A percentile compares a stretch with the other conserved stretches of the same genome.
phyloP scores from a whole-genome alignment of 1,140 invertebrate species.

The Elymnias hypermnestra region DNA sequence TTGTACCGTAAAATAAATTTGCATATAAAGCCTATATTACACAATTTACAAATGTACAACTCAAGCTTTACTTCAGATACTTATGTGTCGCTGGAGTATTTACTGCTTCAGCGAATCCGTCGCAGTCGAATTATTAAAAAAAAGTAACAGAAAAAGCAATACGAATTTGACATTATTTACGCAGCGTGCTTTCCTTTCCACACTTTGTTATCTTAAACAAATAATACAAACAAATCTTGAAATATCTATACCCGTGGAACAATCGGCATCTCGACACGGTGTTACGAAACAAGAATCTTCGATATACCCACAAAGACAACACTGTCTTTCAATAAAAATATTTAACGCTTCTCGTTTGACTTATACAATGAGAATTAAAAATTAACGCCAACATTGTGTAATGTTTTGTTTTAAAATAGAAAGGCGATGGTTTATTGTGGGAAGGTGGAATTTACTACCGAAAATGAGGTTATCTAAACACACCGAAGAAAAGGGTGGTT shows the following conservation, averaged over 20 bases:
- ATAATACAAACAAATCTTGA: background rate
- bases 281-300: constrained; percentile 10
- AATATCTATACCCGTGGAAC: constrained; percentile 3
- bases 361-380: constrained; percentile 30
- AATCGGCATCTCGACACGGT: constrained; percentile 10
- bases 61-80: no score
- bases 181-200: background rate
- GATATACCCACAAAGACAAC: constrained; percentile 5
- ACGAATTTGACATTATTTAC: background rate
- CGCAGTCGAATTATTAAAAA: no score
- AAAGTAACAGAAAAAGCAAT: no score
- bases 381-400: constrained; percentile 34
- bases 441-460: constrained; percentile 28
- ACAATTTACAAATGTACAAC: no score
- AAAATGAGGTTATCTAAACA: constrained; percentile 31
- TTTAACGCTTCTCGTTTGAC: constrained; percentile 22
- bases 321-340: constrained; percentile 18
- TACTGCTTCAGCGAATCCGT: no score
- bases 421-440: constrained; percentile 29
- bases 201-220: background rate
- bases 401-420: constrained; percentile 35
- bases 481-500: no score
- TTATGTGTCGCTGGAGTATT: no score
- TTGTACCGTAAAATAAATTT: no score
- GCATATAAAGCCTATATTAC: no score